These are phyloP conservation scores for Drosophila nebulosa DNA, from an alignment of 1,140 invertebrate genomes.

Conservation along the genomic window DNA sequence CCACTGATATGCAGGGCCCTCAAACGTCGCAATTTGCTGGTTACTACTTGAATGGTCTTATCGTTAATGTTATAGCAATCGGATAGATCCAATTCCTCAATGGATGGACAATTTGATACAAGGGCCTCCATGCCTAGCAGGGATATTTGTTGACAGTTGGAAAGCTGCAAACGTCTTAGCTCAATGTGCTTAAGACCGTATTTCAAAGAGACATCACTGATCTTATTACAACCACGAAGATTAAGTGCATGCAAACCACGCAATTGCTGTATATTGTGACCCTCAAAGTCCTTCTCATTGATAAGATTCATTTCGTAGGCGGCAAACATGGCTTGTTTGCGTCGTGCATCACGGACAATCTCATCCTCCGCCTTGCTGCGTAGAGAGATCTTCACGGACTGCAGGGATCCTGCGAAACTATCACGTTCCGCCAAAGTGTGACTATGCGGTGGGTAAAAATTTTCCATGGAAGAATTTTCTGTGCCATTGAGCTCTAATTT, in stretches of 20 bases:
- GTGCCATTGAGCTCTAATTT: constrained; percentile 63
- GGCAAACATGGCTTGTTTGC: constrained; percentile 84
- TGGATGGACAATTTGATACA: constrained; percentile 85
- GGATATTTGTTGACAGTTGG: constrained; percentile 86
- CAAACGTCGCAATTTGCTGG: constrained; percentile 83
- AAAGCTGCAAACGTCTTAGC: constrained; percentile 82
- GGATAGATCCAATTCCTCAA: constrained; percentile 86
- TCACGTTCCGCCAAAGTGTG: constrained; percentile 40
- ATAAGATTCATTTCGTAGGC: constrained; percentile 84
- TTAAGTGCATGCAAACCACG: constrained; percentile 84
- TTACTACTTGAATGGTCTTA: constrained; percentile 83
- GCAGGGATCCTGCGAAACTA: constrained; percentile 26
- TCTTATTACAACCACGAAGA: constrained; percentile 85
- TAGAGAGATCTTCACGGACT: constrained; percentile 83
- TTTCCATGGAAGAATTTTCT: constrained; percentile 39
- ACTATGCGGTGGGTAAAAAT: constrained; percentile 61
- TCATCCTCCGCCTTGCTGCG: constrained; percentile 86
- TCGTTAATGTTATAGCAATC: constrained; percentile 87
- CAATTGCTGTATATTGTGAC: constrained; percentile 83
- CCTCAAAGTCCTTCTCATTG: constrained; percentile 79
- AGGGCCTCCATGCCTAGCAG: constrained; percentile 84
- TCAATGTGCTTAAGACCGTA: constrained; percentile 86
- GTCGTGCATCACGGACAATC: constrained; percentile 84
- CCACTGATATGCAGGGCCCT: constrained; percentile 85
- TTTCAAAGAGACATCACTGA: constrained; percentile 87